Conservation (phyloP, 1,140 invertebrate species). For the Anagrus nilaparvatae region DNA sequence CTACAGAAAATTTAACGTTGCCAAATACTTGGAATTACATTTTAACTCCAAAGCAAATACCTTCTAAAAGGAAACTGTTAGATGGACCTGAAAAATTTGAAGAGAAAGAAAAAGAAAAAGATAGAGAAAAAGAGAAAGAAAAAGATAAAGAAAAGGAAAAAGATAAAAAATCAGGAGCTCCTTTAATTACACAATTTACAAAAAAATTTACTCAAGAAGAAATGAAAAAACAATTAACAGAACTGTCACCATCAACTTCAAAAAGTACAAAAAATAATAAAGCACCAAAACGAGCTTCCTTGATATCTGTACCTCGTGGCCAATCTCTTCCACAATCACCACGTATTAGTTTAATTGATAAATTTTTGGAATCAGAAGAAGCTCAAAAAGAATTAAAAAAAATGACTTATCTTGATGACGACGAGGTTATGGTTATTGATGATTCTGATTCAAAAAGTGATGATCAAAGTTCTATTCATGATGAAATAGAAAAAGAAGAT, state of each 20-base stretch:
- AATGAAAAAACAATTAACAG: slow-evolving; percentile 36
- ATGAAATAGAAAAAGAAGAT: not conserved
- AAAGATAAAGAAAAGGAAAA: slow-evolving; percentile 22
- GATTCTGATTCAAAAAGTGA: slow-evolving; percentile 12
- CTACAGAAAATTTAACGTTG: slow-evolving; percentile 41
- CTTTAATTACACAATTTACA: slow-evolving; percentile 48
- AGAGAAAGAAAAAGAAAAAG: slow-evolving; percentile 13
- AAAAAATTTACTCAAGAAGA: slow-evolving; percentile 44
- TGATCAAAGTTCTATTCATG: too few species aligned
- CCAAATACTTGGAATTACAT: slow-evolving; percentile 48
- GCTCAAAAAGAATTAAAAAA: not conserved
- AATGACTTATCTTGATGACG: slow-evolving; percentile 7
- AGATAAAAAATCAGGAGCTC: slow-evolving; percentile 40
- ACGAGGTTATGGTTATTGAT: slow-evolving; percentile 16
- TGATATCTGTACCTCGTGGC: slow-evolving; percentile 29
- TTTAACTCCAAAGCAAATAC: slow-evolving; percentile 34
- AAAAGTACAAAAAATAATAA: slow-evolving; percentile 14
- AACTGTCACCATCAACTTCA: slow-evolving; percentile 11
- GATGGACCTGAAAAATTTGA: slow-evolving; percentile 15
- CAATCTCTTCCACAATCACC: slow-evolving; percentile 27
- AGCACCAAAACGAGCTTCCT: slow-evolving; percentile 28
- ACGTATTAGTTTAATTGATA: slow-evolving; percentile 21
- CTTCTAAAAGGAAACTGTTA: slow-evolving; percentile 13
- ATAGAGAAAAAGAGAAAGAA: slow-evolving; percentile 23
- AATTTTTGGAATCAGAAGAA: slow-evolving; percentile 14